Conservation (phyloP, 2,888 invertebrate genomes). For the Dynastes tityus region DNA sequence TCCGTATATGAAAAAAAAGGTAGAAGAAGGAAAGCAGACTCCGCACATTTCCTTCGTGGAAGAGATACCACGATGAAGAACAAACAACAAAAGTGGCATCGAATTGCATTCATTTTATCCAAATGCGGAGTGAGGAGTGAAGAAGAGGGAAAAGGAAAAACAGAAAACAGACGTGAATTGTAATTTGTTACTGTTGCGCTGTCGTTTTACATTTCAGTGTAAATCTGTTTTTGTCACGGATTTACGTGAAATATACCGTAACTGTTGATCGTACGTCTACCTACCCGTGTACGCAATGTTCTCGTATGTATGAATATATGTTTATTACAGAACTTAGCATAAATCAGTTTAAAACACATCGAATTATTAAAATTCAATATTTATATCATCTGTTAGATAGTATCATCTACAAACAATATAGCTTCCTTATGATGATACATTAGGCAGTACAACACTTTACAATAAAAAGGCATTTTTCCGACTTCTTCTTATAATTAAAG, state of each 20-base stretch:
- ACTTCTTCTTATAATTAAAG: too few species aligned
- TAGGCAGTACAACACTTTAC: too few species aligned
- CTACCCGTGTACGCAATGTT: neutral
- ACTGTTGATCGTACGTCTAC: constrained; percentile 20
- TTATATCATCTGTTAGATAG: constrained; percentile 48
- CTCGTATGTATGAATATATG: constrained; percentile 1
- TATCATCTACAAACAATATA: constrained; percentile 32
- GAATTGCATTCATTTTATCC: constrained; percentile 45
- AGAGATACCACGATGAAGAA: constrained; percentile 40
- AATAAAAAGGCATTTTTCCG: too few species aligned
- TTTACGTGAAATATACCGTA: constrained; percentile 48
- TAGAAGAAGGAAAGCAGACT: constrained; percentile 35
- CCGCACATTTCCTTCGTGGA: constrained; percentile 26
- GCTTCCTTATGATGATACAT: constrained; percentile 8
- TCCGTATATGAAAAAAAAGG: constrained; percentile 34
- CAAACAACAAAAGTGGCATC: constrained; percentile 45
- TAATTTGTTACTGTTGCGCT: constrained; percentile 47
- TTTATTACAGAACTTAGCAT: constrained; percentile 33
- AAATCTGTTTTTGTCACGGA: constrained; percentile 40
- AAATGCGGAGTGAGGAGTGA: constrained; percentile 34
- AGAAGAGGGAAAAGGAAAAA: constrained; percentile 23
- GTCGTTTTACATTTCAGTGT: constrained; percentile 38
- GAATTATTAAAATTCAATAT: constrained; percentile 50
- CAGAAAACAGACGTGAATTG: constrained; percentile 43
- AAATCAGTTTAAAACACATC: constrained; percentile 43